These are phyloP conservation scores for Nothura maculosa DNA, from an alignment of 2,797 vertebrate species.

Conservation along the genomic window DNA sequence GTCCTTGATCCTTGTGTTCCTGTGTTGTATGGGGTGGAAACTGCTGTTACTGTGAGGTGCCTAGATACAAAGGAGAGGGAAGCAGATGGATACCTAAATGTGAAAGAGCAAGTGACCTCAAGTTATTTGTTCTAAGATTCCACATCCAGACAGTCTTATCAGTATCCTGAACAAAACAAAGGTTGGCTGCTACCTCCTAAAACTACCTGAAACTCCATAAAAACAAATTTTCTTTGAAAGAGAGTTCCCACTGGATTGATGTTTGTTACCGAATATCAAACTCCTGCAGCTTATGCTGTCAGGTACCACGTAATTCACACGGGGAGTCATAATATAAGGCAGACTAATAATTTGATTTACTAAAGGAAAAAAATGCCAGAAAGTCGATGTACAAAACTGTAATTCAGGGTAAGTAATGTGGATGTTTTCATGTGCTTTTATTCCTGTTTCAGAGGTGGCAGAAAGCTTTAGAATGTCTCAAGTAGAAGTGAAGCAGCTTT, in stretches of 20 bases:
- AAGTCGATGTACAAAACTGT: not conserved
- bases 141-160: not conserved
- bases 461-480: not conserved
- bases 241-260: accelerated
- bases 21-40: not conserved
- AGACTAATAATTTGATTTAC: not conserved
- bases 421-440: not conserved
- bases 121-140: not conserved
- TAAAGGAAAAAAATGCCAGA: not conserved
- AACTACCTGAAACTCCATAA: not conserved
- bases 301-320: not conserved
- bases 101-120: not conserved
- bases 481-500: not conserved
- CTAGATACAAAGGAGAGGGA: not conserved
- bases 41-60: not conserved
- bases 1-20: not conserved
- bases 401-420: not conserved
- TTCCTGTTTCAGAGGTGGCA: not conserved
- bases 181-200: not conserved
- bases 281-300: not conserved
- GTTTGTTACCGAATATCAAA: not conserved
- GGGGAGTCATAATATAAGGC: not conserved
- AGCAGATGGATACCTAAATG: not conserved
- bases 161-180: not conserved
- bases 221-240: not conserved